Conservation (phyloP, 2,888 invertebrate species). For the Heliconius charithonia region DNA sequence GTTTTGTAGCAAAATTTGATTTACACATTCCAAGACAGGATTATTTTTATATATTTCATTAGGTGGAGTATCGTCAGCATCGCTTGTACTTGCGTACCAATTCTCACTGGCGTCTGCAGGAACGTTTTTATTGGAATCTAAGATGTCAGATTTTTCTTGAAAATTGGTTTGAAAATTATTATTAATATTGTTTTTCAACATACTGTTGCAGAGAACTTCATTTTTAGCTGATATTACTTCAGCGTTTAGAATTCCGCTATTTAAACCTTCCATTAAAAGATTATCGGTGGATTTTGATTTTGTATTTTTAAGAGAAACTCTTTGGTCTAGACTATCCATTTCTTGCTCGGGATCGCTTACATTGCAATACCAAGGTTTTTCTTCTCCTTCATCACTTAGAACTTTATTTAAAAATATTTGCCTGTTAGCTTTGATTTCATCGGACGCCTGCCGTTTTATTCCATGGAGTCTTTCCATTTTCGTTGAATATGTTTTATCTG, state of each 20-base stretch:
- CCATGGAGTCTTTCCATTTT: slow-evolving; percentile 84
- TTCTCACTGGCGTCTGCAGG: slow-evolving; percentile 85
- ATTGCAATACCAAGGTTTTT: slow-evolving; percentile 82
- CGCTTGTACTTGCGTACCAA: slow-evolving; percentile 92
- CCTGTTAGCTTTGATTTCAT: slow-evolving; percentile 78
- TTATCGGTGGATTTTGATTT: slow-evolving; percentile 75
- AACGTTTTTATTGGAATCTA: slow-evolving; percentile 60
- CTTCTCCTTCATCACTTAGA: slow-evolving; percentile 70
- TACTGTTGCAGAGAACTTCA: slow-evolving; percentile 73
- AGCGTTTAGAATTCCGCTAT: slow-evolving; percentile 63
- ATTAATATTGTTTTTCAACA: slow-evolving; percentile 65
- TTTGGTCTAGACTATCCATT: slow-evolving; percentile 69
- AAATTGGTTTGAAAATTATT: slow-evolving; percentile 62
- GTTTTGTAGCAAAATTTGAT: slow-evolving; percentile 92
- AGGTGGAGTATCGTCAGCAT: slow-evolving; percentile 89
- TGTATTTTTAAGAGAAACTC: slow-evolving; percentile 59
- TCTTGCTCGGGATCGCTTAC: slow-evolving; percentile 81
- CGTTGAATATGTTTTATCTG: slow-evolving; percentile 79
- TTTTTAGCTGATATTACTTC: slow-evolving; percentile 75
- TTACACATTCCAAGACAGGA: slow-evolving; percentile 93
- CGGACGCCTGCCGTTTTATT: slow-evolving; percentile 78
- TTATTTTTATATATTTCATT: slow-evolving; percentile 90
- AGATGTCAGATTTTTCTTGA: slow-evolving; percentile 72
- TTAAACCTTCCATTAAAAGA: slow-evolving; percentile 63
- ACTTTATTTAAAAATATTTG: slow-evolving; percentile 76